Percentiles rank a stretch among this genome's conserved stretches.
These are phyloP conservation scores for Lycopodina hypogea DNA, from an alignment of 37 sponge, comb jelly and placozoan genomes.

Conservation along the genomic window DNA sequence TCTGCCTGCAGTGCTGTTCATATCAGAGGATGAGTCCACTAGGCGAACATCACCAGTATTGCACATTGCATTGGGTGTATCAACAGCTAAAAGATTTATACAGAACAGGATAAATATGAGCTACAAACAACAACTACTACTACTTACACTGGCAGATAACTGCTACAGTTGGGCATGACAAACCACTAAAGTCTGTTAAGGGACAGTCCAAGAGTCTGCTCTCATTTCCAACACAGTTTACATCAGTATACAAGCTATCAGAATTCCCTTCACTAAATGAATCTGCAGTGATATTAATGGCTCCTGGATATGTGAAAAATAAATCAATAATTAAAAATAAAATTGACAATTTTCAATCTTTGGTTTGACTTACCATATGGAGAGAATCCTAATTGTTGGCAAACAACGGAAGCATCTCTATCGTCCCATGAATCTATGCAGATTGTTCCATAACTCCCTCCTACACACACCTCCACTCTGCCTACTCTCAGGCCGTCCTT, in stretches of 20 bases:
- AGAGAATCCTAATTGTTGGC: conserved; percentile 43
- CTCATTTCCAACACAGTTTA: conserved; percentile 32
- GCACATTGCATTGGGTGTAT: conserved; percentile 8
- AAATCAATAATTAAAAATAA: conserved; percentile 5
- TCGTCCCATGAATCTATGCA: conserved; percentile 36
- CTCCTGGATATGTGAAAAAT: conserved; percentile 14
- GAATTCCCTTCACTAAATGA: conserved; percentile 20
- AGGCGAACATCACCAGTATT: conserved; percentile 3
- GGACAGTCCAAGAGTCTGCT: conserved; percentile 13
- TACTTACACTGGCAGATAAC: conserved; percentile 24
- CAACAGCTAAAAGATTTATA: not conserved
- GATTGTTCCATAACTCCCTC: conserved; percentile 37
- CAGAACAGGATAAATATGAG: not conserved
- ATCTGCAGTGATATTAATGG: conserved; percentile 25
- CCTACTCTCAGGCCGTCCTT: conserved; percentile 37
- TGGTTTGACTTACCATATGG: conserved; percentile 15
- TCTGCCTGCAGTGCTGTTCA: conserved; percentile 8
- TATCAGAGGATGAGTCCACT: not conserved
- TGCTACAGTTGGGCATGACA: conserved; percentile 12
- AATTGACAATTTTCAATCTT: not conserved
- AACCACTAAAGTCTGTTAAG: not conserved
- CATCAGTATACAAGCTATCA: not conserved
- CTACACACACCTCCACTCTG: conserved; percentile 41
- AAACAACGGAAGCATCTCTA: conserved; percentile 37
- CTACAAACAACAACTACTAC: conserved; percentile 22